Conservation (phyloP, 2,797 vertebrate species). For the Salarias fasciatus region DNA sequence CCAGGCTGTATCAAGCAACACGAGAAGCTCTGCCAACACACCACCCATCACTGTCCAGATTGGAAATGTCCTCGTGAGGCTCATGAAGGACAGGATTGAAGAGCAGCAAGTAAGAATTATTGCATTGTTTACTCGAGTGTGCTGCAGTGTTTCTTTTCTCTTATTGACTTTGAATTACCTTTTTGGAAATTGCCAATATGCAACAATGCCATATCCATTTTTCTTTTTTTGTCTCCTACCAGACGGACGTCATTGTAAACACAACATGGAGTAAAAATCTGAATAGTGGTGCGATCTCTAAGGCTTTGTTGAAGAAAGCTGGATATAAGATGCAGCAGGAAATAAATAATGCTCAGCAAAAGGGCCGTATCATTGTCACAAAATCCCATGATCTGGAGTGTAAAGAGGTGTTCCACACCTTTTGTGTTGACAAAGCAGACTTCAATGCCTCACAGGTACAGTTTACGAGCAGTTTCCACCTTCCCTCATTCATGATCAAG, state of each 20-base stretch:
- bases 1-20: not conserved
- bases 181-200: not conserved
- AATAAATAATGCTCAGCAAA: accelerated
- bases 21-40: not conserved
- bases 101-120: conserved; percentile 75
- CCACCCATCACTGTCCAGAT: conserved; percentile 1
- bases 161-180: too few relatives aligned
- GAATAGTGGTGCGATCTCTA: conserved; percentile 2
- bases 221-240: conserved; percentile 13
- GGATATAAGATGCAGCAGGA: conserved; percentile 55
- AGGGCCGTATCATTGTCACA: conserved; percentile 15
- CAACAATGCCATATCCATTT: too few relatives aligned
- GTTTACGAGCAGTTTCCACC: not conserved
- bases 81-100: conserved; percentile 74
- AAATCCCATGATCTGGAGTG: conserved; percentile 39
- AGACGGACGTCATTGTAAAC: conserved; percentile 87
- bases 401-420: conserved; percentile 74
- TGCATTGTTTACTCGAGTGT: too few relatives aligned
- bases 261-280: not conserved
- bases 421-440: too few relatives aligned
- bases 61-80: conserved; percentile 53
- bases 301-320: conserved; percentile 60
- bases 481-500: too few relatives aligned
- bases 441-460: too few relatives aligned
- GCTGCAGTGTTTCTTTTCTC: too few relatives aligned